Conservation (phyloP, 1,140 invertebrate species). For the Cardiocondyla obscurior region DNA sequence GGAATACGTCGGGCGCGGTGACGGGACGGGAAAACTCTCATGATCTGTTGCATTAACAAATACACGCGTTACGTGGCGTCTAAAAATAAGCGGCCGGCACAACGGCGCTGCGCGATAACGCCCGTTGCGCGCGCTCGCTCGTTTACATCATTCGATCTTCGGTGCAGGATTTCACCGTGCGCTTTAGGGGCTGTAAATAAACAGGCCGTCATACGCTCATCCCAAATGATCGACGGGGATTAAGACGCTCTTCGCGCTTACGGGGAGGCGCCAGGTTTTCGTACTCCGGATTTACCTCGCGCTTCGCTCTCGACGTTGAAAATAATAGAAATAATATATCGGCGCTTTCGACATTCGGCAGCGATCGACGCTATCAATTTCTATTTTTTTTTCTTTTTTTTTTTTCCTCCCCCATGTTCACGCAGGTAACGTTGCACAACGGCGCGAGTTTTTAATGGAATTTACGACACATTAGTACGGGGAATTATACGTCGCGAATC, state of each 20-base stretch:
- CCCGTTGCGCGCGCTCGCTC: background rate
- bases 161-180: background rate
- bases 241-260: slow-evolving; percentile 24
- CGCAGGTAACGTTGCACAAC: background rate
- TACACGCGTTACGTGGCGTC: slow-evolving; percentile 19
- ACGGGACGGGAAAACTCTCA: slow-evolving; percentile 10
- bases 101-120: slow-evolving; percentile 15
- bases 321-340: background rate
- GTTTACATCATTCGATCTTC: slow-evolving; percentile 34
- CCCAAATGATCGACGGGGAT: slow-evolving; percentile 49
- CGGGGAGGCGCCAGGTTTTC: background rate
- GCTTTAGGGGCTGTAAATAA: slow-evolving; percentile 31
- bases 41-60: slow-evolving; percentile 33
- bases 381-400: too few species aligned
- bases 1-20: background rate
- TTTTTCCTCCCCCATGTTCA: too few species aligned
- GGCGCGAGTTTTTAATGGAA: background rate
- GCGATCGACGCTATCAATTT: background rate
- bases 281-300: background rate
- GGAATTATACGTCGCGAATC: slow-evolving; percentile 7
- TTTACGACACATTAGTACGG: background rate
- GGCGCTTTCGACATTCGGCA: background rate
- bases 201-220: slow-evolving; percentile 32
- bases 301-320: background rate
- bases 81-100: slow-evolving; percentile 31